Percentiles rank a stretch among this genome's conserved stretches.
Evolutionary conservation across 2,797 vertebrate species (phyloP).

Genomic region (Loriculus beryllinus): DNA sequence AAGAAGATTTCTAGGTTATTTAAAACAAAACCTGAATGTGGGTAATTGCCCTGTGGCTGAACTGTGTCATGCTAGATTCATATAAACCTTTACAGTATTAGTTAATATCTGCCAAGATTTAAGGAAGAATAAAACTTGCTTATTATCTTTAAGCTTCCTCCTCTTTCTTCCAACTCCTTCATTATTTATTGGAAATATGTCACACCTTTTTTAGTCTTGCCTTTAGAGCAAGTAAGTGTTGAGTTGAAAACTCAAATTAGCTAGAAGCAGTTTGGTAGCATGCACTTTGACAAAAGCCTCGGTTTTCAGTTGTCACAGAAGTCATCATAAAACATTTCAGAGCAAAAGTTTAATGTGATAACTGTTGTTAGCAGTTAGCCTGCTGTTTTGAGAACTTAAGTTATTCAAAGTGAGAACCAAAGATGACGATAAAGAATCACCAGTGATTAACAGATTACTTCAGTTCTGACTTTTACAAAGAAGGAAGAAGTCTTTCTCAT

Average conservation of each 20-base stretch:
- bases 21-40: conserved; percentile 63
- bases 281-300: not conserved
- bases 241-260: not conserved
- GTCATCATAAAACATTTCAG: conserved; percentile 13
- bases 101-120: not conserved
- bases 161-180: not conserved
- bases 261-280: not conserved
- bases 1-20: not conserved
- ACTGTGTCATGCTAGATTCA: conserved; percentile 6
- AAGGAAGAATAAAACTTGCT: not conserved
- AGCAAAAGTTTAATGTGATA: not conserved
- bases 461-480: not conserved
- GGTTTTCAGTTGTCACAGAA: conserved; percentile 10
- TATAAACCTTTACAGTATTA: conserved; percentile 5
- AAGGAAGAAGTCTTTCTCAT: not conserved
- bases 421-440: not conserved
- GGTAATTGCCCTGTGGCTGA: conserved; percentile 60
- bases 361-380: conserved; percentile 25
- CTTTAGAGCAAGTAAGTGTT: not conserved
- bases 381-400: conserved; percentile 27
- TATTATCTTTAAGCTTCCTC: not conserved
- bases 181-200: not conserved
- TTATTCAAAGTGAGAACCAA: conserved; percentile 26
- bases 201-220: not conserved
- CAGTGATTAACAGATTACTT: not conserved